Evolutionary conservation across 2,888 invertebrate species (phyloP).

Genomic region (Ophion costatus): DNA sequence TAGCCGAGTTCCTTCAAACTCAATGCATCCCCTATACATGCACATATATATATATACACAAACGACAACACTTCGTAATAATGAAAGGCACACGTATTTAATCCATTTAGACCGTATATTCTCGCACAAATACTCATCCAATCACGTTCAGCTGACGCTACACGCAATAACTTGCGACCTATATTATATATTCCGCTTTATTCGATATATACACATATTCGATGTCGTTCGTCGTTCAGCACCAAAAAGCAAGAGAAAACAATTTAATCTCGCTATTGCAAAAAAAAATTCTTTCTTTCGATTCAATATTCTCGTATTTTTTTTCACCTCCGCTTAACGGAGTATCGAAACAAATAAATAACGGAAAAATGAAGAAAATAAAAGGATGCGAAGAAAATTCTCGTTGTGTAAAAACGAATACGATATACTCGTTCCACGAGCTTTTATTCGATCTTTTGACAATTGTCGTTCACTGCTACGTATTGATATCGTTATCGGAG

Average conservation of each 20-base stretch:
- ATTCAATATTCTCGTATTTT: not conserved
- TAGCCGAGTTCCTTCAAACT: not conserved
- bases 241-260: constrained; percentile 19
- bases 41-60: no score
- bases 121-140: constrained; percentile 36
- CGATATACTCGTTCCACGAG: constrained; percentile 7
- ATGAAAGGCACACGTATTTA: constrained; percentile 16
- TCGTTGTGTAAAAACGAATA: not conserved
- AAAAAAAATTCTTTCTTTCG: not conserved
- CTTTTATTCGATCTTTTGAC: constrained; percentile 18
- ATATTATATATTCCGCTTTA: constrained; percentile 48
- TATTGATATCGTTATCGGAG: constrained; percentile 42
- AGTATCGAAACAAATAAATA: not conserved
- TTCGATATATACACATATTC: constrained; percentile 26
- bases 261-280: not conserved
- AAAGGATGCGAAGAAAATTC: not conserved
- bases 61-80: constrained; percentile 6
- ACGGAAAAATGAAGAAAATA: constrained; percentile 1
- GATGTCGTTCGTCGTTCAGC: constrained; percentile 45
- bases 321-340: not conserved
- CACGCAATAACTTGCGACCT: constrained; percentile 40
- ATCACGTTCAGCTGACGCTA: constrained; percentile 33
- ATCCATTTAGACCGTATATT: constrained; percentile 16
- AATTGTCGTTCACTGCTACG: constrained; percentile 30
- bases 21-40: not conserved